Evolutionary conservation across 2,888 invertebrate genomes (phyloP), one percentile per base, ranked within the genome.

Genomic region (Bombyx huttoni): DNA sequence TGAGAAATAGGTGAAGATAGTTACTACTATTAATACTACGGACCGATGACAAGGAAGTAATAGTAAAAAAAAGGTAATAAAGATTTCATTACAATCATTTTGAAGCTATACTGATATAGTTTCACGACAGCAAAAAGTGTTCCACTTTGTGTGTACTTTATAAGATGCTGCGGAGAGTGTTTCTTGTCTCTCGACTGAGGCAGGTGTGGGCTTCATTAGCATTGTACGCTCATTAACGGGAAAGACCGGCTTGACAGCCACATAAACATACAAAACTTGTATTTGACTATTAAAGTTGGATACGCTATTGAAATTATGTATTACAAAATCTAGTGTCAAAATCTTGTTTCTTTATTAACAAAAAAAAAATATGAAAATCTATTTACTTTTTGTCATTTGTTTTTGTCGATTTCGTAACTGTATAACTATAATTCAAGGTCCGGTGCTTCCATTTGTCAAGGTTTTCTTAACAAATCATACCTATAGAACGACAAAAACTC

Each of bases 161-260:
- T n/a, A 34, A 49, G 49, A 46, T 48, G 49, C 51, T 46, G 49
- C 51, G 51, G 49, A 49, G 52, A 52, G 54, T 51, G 51, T 51
- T 53, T 46, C 53, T 47, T 60, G 58, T 64, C 65, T 66, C 66
- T 65, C 67, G 61, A 45, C 51, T 49, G 49, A 47, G 62, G 62
- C 77, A 79, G 76, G 74, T 79, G 78, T 68, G 65, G 65, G 64
- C 67, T 73, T 80, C 78, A 83, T 84, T 83, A 79, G 73, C 81
- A 84, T 80, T 71, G 74, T 65, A 72, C 72, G 70, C 71, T 79
- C 74, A 81, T 80, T 84, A 83, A 82, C 82, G 80, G 81, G 70
- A 81, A 68, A 63, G 61, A 62, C 67, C 68, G 62, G 67, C 64
- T 70, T 63, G 60, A 40, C 54, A 60, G 57, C 50, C 51, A 55